Base-by-base conservation (phyloP, 2,888 invertebrate species). In the Adelphocoris suturalis region DNA sequence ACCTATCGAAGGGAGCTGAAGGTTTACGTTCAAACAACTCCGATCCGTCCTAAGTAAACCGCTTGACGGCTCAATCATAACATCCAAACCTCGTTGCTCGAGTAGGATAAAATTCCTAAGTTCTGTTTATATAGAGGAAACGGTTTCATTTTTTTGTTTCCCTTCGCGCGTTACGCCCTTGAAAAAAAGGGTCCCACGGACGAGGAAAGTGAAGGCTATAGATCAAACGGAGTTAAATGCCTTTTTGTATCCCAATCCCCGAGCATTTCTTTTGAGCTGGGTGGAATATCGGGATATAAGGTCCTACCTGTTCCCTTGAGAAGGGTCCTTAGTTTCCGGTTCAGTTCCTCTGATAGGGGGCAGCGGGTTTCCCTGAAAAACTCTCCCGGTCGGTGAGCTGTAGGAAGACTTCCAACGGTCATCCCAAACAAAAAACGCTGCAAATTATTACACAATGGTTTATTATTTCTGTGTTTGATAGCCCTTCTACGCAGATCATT, bases 1-100 rank as follows among this genome's bases (percentile, higher is more conserved):
- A 37, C 37, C 37, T 37, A 37, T 37, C 37, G 37, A 37, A 7
- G 37, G 37, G 7, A 7, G 37, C 2, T 2, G 37, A 37, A 37
- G 37, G 37, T 37, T 37, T 37, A 37, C 7, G 37, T 37, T 37
- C 37, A 37, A 37, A 37, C 37, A 37, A 37, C 37, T 7, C 37
- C 37, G 76, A 23, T 76, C 76, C 76, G 23, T 76, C 27, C 76
- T 27, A 23, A 76, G 23, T 76, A 76, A 76, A 76, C 76, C 76
- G 19, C 23, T 76, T 14, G 14, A 57, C 57, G 57, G 37, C 19
- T 57, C 19, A 57, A 19, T 57, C 57, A 57, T 57, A 57, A 57
- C 57, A 57, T 5, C 19, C 57, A 37, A 37, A 37, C 37, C 37
- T 4, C 3, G 37, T 37, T 37, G 37, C 37, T 7, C 37, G 7